Evolutionary conservation across 2,888 invertebrate species (phyloP).

Genomic region (Antheraea assamensis): DNA sequence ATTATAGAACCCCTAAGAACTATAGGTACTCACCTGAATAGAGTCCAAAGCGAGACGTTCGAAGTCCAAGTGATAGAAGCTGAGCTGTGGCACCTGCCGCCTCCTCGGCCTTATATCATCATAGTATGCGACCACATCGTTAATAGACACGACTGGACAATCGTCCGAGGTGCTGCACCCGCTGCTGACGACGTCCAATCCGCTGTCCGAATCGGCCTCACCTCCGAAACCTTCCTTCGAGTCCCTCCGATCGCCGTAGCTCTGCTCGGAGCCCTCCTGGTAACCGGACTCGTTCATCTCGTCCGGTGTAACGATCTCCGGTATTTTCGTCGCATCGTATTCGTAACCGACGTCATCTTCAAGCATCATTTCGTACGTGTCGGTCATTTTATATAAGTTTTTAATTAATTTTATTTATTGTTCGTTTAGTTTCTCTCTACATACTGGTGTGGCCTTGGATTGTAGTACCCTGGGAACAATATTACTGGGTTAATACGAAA

Average conservation of each 20-base stretch:
- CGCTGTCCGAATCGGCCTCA: constrained; percentile 77
- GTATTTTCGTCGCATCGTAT: constrained; percentile 67
- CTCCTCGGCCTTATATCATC: constrained; percentile 72
- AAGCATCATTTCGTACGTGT: constrained; percentile 48
- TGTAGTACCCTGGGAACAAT: constrained; percentile 66
- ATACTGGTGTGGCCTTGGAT: constrained; percentile 61
- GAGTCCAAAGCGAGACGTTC: constrained; percentile 71
- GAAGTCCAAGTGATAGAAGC: constrained; percentile 74
- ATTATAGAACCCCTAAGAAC: background rate
- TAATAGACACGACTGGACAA: constrained; percentile 80
- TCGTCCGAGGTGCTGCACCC: constrained; percentile 82
- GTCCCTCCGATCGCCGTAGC: constrained; percentile 71
- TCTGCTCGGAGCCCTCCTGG: constrained; percentile 74
- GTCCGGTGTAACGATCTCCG: constrained; percentile 73
- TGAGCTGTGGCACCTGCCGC: constrained; percentile 71
- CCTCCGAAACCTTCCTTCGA: constrained; percentile 74
- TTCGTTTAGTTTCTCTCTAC: constrained; percentile 55
- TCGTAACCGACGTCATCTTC: constrained; percentile 71
- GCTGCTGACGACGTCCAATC: constrained; percentile 82
- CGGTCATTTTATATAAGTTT: constrained; percentile 59
- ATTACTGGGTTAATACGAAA: background rate
- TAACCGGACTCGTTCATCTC: constrained; percentile 78
- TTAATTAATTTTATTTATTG: constrained; percentile 27
- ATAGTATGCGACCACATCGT: constrained; percentile 77
- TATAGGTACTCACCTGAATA: constrained; percentile 64